phyloP scores from a whole-genome alignment of 2,113 vertebrate species.

The Myiozetetes cayanensis region DNA sequence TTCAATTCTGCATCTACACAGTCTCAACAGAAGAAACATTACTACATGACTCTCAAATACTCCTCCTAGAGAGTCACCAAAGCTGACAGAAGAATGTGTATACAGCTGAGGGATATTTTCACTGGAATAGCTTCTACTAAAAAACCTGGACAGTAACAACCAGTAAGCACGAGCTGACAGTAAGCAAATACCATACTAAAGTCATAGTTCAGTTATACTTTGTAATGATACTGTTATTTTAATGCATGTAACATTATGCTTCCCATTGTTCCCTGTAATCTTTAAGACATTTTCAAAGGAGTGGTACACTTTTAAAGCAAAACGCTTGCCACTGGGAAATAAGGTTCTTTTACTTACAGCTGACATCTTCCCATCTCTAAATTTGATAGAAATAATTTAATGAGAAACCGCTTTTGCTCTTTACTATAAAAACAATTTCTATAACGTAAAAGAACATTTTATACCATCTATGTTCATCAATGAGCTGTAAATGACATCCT shows the following conservation, averaged over 20 bases:
- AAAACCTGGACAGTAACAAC: not conserved
- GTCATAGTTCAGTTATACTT: not conserved
- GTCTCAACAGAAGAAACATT: not conserved
- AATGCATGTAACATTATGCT: not conserved
- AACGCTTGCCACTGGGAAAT: not conserved
- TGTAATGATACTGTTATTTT: not conserved
- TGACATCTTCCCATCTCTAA: not conserved
- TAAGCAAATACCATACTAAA: not conserved
- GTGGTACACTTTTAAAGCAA: not conserved
- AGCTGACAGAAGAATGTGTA: not conserved
- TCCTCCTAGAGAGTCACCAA: not conserved
- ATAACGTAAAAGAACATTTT: rapidly evolving
- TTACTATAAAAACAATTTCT: not conserved
- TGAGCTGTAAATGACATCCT: not conserved
- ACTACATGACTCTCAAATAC: not conserved
- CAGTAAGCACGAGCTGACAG: not conserved
- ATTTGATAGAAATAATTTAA: not conserved
- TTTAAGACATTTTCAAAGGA: not conserved
- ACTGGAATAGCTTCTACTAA: not conserved
- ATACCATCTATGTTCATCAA: not conserved
- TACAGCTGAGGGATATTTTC: not conserved
- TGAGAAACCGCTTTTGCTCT: not conserved
- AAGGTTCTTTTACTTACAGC: not conserved
- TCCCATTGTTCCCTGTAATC: rapidly evolving
- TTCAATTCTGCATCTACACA: not conserved